Base-by-base conservation (phyloP, 2,113 vertebrate species). In the Elephantulus edwardii region DNA sequence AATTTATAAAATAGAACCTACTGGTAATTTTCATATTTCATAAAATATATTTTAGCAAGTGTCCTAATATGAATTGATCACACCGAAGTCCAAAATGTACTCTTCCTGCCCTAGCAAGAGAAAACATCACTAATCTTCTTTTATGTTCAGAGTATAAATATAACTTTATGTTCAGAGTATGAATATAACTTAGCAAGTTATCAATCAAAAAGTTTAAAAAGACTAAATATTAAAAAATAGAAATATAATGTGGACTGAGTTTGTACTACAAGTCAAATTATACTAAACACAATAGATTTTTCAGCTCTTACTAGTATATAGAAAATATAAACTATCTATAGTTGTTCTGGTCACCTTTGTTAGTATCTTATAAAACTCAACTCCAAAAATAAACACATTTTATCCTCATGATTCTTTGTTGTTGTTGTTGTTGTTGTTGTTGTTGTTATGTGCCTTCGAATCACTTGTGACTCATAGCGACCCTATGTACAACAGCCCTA, bases 1-100 rank as follows among this genome's bases (percentile, higher is more conserved):
- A 95, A 97, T 96, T 97, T 94, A 97, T 95, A 90, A 86, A 95
- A 96, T 96, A 97, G 94, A 97, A 97, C 96, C 80, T 0, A 4
- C 20, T 95, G 87, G 48, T 88, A 74, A 95, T 95, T 95, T 97
- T 95, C 74, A 88, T 17, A 50, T 96, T 96, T 96, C 92, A 95
- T 93, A 96, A 92, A 88, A 96, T 96, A 89, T 82, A 97, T 91
- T 96, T 97, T 66, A 92, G 89, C 94, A 88, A 62, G 81, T 92
- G 82, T 93, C 91, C 75, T 89, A 95, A 85, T 84, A 95, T 46
- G 94, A 97, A 96, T 66, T 88, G 85, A 96, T 95, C 88, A 93
- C 44, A 82, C 0, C 93, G 81, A 94, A 70, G 76, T 95, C 87
- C 66, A 96, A 93, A 95, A 95, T 89, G 81, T 1, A 82, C 38